These are phyloP conservation scores for Trinectes maculatus DNA, from an alignment of 2,113 vertebrate species.

Conservation along the genomic window DNA sequence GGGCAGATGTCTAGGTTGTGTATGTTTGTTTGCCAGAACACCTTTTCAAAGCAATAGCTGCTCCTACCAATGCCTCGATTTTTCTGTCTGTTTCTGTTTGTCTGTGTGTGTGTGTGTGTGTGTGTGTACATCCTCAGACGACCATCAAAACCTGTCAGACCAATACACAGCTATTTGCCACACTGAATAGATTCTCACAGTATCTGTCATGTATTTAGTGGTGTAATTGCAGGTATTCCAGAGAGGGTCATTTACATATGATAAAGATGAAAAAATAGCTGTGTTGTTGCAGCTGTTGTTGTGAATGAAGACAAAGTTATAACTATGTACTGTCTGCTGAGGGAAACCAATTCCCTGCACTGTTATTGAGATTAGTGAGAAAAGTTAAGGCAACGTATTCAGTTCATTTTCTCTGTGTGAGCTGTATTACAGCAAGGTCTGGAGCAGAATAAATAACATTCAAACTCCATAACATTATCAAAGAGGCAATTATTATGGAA, in stretches of 20 bases:
- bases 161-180: background rate
- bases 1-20: background rate
- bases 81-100: background rate
- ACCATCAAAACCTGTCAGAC: background rate
- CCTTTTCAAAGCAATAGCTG: background rate
- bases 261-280: background rate
- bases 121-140: background rate
- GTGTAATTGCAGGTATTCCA: conserved; percentile 26
- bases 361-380: conserved; percentile 3
- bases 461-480: background rate
- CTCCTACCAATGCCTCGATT: background rate
- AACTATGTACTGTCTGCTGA: conserved; percentile 22
- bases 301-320: conserved; percentile 17
- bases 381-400: conserved; percentile 1
- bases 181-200: background rate
- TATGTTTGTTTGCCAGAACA: background rate
- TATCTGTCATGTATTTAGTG: conserved; percentile 28
- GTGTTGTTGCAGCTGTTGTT: background rate
- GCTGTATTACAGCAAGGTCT: background rate
- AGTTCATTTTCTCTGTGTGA: conserved; percentile 2
- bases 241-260: conserved; percentile 8
- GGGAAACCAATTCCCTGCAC: conserved; percentile 13
- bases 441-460: background rate
- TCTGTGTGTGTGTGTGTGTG: conserved; percentile 25
- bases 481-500: background rate